Conservation (phyloP, 2,113 vertebrate species). For the Salvelinus fontinalis region DNA sequence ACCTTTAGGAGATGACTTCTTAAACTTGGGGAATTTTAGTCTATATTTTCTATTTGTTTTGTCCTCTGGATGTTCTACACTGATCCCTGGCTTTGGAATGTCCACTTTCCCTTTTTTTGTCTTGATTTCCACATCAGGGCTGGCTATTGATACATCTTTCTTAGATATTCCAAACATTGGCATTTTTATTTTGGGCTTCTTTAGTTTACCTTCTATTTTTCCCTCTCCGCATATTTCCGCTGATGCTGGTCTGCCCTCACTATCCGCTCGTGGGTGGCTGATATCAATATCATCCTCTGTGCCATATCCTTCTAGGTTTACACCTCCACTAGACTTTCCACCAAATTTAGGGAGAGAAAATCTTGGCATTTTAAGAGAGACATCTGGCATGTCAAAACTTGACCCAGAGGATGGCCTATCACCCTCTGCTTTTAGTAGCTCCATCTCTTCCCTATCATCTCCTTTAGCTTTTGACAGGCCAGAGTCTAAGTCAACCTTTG, state of each 20-base stretch:
- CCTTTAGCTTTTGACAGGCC: conserved; percentile 52
- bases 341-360: conserved; percentile 79
- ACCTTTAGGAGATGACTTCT: conserved; percentile 60
- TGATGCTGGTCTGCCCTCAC: conserved; percentile 55
- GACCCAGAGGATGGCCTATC: conserved; percentile 66
- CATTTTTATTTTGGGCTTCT: conserved; percentile 78
- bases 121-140: conserved; percentile 60
- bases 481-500: conserved; percentile 79
- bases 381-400: conserved; percentile 73
- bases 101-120: conserved; percentile 43
- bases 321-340: conserved; percentile 59
- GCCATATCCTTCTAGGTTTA: conserved; percentile 46
- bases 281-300: conserved; percentile 50
- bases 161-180: conserved; percentile 75
- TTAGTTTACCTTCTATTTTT: conserved; percentile 65
- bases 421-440: conserved; percentile 64
- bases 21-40: conserved; percentile 72
- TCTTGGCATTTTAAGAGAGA: conserved; percentile 72
- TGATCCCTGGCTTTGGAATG: conserved; percentile 49
- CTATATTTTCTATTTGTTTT: conserved; percentile 57
- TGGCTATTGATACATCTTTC: conserved; percentile 57
- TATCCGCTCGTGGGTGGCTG: conserved; percentile 42
- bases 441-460: conserved; percentile 67
- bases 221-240: conserved; percentile 62
- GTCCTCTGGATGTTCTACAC: conserved; percentile 45